A percentile compares a stretch with the other conserved stretches of the same genome.
phyloP scores from a whole-genome alignment of 2,797 vertebrate genomes.

The Urosaurus nigricauda region DNA sequence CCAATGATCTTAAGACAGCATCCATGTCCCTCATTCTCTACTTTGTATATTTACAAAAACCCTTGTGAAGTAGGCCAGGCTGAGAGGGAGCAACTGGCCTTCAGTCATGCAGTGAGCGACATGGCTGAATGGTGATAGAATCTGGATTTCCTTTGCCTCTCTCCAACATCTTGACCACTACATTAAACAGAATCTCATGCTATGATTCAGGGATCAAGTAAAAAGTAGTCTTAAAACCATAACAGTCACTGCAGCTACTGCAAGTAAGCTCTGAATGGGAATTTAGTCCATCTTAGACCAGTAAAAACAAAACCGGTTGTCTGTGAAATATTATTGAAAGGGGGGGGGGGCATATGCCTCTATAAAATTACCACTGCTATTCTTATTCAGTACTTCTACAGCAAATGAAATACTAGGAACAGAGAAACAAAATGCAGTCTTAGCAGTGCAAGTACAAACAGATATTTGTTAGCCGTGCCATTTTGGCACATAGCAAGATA shows the following conservation, averaged over 20 bases:
- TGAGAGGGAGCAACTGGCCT: too few relatives aligned
- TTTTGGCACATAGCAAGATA: neutral
- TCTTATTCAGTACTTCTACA: slow-evolving; percentile 7
- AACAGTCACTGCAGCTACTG: slow-evolving; percentile 40
- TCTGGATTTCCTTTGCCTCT: too few relatives aligned
- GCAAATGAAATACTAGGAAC: neutral
- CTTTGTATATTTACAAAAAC: too few relatives aligned
- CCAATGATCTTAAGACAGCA: too few relatives aligned
- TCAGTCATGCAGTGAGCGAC: too few relatives aligned
- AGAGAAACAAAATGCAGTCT: slow-evolving; percentile 23
- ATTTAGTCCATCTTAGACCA: slow-evolving; percentile 13
- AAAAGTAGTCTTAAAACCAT: slow-evolving; percentile 42
- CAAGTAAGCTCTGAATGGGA: slow-evolving; percentile 19
- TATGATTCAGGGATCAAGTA: slow-evolving; percentile 29
- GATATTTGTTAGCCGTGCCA: slow-evolving; percentile 21
- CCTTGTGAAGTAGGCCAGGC: too few relatives aligned
- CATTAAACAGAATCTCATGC: too few relatives aligned
- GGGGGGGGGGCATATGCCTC: neutral
- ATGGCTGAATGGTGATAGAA: too few relatives aligned
- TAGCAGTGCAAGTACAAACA: slow-evolving; percentile 1
- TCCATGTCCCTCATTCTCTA: too few relatives aligned
- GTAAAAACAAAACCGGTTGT: neutral
- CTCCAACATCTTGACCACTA: too few relatives aligned
- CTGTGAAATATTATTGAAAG: slow-evolving; percentile 5
- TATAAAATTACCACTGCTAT: slow-evolving; percentile 1